phyloP scores from a whole-genome alignment of 2,113 vertebrate species.

The Podarcis muralis region DNA sequence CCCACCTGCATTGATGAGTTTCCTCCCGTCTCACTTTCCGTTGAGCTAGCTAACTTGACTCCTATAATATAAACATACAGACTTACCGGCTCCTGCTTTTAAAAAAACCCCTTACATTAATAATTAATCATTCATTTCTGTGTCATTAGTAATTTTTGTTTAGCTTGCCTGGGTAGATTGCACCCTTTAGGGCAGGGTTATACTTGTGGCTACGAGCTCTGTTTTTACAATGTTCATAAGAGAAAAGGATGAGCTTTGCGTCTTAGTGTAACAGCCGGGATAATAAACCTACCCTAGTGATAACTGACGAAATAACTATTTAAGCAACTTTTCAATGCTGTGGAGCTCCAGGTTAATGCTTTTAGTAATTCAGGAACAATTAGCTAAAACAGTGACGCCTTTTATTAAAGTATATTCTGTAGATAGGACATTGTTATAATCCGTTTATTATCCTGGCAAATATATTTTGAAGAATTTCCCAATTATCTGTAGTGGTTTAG shows the following conservation, averaged over 20 bases:
- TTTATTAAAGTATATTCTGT: background rate
- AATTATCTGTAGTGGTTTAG: background rate
- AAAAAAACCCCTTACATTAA: background rate
- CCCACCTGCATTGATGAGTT: background rate
- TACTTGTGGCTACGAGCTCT: background rate
- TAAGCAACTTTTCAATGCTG: background rate
- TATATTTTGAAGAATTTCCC: background rate
- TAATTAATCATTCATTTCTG: background rate
- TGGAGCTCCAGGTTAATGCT: background rate
- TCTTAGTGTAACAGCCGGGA: background rate
- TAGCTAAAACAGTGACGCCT: background rate
- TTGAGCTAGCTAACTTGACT: background rate
- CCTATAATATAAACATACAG: background rate
- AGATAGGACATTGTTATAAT: background rate
- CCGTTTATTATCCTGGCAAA: background rate
- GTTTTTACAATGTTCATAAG: background rate
- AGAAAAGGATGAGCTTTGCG: background rate
- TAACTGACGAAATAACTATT: background rate
- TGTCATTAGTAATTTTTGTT: background rate
- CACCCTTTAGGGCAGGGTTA: background rate
- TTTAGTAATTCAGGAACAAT: no score
- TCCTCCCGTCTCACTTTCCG: background rate
- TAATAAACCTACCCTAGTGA: background rate
- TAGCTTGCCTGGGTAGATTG: background rate
- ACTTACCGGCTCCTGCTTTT: background rate